These are phyloP conservation scores for Helogale parvula DNA, from an alignment of 2,113 vertebrate species.

Conservation along the genomic window DNA sequence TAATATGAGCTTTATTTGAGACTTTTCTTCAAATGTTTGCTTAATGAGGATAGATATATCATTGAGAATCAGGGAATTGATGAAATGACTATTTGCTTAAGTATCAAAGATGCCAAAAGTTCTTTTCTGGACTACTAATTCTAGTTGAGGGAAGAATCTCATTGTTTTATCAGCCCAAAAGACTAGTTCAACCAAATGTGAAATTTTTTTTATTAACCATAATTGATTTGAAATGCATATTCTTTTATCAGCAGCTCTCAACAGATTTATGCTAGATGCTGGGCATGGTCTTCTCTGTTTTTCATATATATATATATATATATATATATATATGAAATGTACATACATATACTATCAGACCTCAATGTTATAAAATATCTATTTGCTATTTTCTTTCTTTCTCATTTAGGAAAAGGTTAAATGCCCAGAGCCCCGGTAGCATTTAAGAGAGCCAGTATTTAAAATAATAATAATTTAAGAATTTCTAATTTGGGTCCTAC, in stretches of 20 bases:
- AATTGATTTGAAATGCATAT: not conserved
- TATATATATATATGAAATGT: too few relatives aligned
- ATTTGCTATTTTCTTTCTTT: not conserved
- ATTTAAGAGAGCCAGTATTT: not conserved
- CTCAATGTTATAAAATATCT: not conserved
- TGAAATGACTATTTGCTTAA: slow-evolving; percentile 1
- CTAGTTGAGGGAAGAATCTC: not conserved
- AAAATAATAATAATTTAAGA: not conserved
- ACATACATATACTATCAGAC: too few relatives aligned
- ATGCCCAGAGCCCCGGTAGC: not conserved
- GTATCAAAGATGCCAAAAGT: not conserved
- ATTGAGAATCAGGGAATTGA: not conserved
- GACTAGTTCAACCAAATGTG: not conserved
- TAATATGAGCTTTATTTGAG: not conserved
- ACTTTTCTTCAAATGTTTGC: not conserved
- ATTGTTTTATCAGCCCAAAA: not conserved
- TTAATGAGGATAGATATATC: not conserved
- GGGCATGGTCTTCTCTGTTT: not conserved
- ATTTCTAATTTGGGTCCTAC: not conserved
- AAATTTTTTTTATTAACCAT: not conserved
- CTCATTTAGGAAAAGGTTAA: not conserved
- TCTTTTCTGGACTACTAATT: not conserved
- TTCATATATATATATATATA: not conserved
- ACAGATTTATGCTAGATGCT: not conserved
- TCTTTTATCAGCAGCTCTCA: not conserved